Conservation (phyloP, 2,113 vertebrate genomes). For the Elephantulus edwardii region DNA sequence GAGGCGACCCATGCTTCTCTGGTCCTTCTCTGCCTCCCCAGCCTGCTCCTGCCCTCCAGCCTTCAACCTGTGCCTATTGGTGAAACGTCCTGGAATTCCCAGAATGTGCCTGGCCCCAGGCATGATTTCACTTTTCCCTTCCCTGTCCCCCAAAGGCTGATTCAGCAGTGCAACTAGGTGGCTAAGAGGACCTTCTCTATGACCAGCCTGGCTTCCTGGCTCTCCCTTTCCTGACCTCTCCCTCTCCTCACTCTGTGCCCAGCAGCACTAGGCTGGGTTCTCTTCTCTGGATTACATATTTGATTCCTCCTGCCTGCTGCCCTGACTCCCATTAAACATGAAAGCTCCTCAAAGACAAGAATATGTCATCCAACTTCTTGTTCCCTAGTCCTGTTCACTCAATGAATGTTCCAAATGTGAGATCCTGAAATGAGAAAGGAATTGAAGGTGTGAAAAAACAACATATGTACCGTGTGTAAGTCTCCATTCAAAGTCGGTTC, state of each 20-base stretch:
- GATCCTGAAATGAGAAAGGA: not conserved
- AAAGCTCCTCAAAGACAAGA: not conserved
- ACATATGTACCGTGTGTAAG: not conserved
- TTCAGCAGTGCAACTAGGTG: not conserved
- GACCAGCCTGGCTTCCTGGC: not conserved
- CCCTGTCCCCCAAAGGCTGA: not conserved
- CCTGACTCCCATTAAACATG: not conserved
- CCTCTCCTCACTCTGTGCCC: not conserved
- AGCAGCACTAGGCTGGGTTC: not conserved
- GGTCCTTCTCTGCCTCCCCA: not conserved
- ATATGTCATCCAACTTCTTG: not conserved
- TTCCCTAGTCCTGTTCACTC: not conserved
- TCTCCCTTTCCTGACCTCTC: too few relatives aligned
- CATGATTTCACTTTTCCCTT: not conserved
- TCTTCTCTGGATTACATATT: not conserved
- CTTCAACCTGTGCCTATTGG: not conserved
- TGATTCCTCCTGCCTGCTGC: not conserved
- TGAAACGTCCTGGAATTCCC: not conserved
- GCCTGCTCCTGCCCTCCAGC: not conserved
- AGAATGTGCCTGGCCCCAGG: not conserved
- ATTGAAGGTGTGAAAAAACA: not conserved
- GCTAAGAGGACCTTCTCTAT: not conserved
- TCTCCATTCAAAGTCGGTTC: not conserved
- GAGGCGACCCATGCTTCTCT: not conserved
- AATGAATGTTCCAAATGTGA: not conserved